These are phyloP conservation scores for Nerophis lumbriciformis DNA, from an alignment of 2,113 vertebrate genomes.

Conservation along the genomic window DNA sequence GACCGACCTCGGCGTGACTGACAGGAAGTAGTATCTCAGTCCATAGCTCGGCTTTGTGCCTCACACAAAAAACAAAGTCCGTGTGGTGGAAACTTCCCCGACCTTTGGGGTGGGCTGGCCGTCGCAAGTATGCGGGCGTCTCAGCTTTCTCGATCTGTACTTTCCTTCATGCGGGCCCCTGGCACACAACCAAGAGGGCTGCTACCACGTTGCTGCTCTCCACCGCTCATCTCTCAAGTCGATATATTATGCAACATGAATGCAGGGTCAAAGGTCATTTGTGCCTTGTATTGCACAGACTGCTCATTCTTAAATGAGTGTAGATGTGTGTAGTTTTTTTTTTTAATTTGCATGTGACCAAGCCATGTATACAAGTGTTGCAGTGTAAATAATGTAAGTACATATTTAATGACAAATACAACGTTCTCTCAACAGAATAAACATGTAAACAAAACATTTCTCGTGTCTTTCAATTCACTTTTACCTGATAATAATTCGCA, in stretches of 20 bases:
- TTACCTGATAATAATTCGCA: no score
- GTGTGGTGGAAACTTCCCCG: conserved; percentile 10
- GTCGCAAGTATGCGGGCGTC: conserved; percentile 9
- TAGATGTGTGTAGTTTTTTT: conserved; percentile 62
- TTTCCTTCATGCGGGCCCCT: conserved; percentile 28
- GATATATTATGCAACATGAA: conserved; percentile 33
- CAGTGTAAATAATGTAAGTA: conserved; percentile 72
- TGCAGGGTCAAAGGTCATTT: conserved; percentile 65
- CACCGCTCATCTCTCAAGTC: neutral
- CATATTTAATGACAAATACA: conserved; percentile 66
- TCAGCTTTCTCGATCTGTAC: conserved; percentile 22
- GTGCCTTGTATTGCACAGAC: conserved; percentile 69
- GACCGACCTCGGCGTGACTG: conserved; percentile 4
- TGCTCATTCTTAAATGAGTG: conserved; percentile 58
- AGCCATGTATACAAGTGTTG: conserved; percentile 61
- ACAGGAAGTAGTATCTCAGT: conserved; percentile 2
- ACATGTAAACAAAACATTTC: neutral
- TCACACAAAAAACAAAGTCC: conserved; percentile 31
- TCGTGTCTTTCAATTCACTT: no score
- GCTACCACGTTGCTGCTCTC: conserved; percentile 24
- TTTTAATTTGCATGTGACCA: conserved; percentile 59
- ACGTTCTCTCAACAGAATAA: conserved; percentile 21
- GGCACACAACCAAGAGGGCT: conserved; percentile 34
- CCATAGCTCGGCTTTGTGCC: conserved; percentile 21
- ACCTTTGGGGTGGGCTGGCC: conserved; percentile 22